Evolutionary conservation across 2,113 vertebrate genomes (phyloP).

Genomic region (Tragelaphus imberbis): DNA sequence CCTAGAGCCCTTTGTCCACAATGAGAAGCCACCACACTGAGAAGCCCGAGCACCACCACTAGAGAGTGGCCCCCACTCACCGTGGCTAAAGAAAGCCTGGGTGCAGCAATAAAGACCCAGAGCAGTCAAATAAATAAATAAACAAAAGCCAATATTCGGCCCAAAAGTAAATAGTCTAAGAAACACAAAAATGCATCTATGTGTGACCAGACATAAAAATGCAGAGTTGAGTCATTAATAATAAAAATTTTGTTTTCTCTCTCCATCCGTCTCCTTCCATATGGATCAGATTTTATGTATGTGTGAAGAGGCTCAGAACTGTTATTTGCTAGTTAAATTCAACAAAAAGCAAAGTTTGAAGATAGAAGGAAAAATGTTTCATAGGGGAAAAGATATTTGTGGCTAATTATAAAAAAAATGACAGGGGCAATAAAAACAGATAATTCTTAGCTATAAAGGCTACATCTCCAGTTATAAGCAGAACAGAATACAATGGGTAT

Average conservation of each 20-base stretch:
- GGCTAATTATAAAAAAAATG: background rate
- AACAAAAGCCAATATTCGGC: background rate
- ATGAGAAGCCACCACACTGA: accelerated
- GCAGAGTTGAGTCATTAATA: background rate
- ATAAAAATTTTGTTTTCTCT: background rate
- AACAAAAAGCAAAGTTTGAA: background rate
- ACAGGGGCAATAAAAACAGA: background rate
- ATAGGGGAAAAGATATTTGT: background rate
- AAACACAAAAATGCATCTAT: background rate
- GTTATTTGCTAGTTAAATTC: background rate
- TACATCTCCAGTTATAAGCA: background rate
- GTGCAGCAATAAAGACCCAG: background rate
- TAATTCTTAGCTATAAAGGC: background rate
- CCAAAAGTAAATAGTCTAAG: background rate
- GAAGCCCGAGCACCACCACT: background rate
- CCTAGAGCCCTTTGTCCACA: background rate
- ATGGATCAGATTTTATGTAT: background rate
- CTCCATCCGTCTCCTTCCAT: background rate
- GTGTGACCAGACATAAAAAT: background rate
- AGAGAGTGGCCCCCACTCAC: background rate
- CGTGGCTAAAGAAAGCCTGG: background rate
- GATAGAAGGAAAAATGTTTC: background rate
- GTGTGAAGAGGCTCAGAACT: background rate
- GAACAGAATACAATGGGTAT: background rate
- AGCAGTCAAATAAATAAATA: background rate